Evolutionary conservation across 2,797 vertebrate species (phyloP), one percentile per base, ranked within the genome.

Genomic region (Phoebastria nigripes): DNA sequence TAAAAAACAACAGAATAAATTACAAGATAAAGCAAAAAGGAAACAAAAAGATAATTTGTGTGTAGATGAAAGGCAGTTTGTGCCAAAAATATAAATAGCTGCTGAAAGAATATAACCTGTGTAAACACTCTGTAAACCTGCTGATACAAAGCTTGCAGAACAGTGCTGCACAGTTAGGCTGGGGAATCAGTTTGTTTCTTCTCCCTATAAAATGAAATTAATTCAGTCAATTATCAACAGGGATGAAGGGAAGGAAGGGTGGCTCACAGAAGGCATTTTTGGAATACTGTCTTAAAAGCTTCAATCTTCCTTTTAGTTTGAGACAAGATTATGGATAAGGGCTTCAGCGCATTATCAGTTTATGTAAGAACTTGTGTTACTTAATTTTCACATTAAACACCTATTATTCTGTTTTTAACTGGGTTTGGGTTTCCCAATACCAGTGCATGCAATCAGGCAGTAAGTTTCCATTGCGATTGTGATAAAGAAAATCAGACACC

Each of bases 401-500:
- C 56, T 77, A 77, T 76, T 95, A 1, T 21, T 91, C 71, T 66
- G 33, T 8, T 95, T 95, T 82, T 85, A 85, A 78, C 65, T 1
- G 2, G 24, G 44, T 87, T 95, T 87, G 69, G 12, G 28, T 82
- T 96, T 95, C 84, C 67, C 76, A 91, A 35, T 39, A 96, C 52
- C 25, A 82, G 35, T 8, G 10, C 62, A 77, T 51, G 93, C 92
- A 96, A 80, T 69, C 87, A 94, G 51, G 90, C 96, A 93, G 8
- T 82, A 97, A 96, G 79, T 95, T 97, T 97, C 96, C 93, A 89
- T 58, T 92, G 74, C 11, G 26, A 67, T 51, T 8, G 0, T 71
- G 59, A 91, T 85, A 89, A 95, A 92, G 87, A 90, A 93, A 93
- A 84, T 74, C 49, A 96, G 93, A 81, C 72, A 89, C 89, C 18